Conservation (phyloP, 2,113 vertebrate genomes). For the Eretmochelys imbricata region DNA sequence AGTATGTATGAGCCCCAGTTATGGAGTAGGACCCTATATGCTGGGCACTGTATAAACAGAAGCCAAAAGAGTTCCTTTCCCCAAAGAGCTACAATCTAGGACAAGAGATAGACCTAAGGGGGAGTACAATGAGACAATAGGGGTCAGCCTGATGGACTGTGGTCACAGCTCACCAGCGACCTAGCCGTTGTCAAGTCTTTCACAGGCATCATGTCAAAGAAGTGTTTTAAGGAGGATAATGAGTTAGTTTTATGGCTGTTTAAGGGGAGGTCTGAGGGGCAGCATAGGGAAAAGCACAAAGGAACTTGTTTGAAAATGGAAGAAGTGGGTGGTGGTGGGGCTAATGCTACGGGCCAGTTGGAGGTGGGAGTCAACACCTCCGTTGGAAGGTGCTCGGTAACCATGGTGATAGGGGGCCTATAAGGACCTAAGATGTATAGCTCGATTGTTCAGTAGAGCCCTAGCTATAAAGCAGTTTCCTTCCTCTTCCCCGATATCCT, state of each 20-base stretch:
- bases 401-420: accelerated
- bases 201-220: neutral
- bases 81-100: neutral
- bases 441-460: constrained; percentile 27
- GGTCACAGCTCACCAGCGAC: neutral
- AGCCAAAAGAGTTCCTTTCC: neutral
- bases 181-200: neutral
- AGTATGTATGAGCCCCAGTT: too few relatives aligned
- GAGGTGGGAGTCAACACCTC: neutral
- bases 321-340: neutral
- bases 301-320: neutral
- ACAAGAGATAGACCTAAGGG: neutral
- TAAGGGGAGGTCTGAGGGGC: neutral
- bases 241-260: neutral
- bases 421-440: neutral
- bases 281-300: neutral
- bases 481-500: constrained; percentile 4
- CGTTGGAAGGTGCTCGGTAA: neutral
- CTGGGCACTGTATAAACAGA: neutral
- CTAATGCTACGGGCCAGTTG: neutral
- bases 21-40: too few relatives aligned
- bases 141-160: neutral
- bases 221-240: neutral
- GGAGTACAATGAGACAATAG: neutral
- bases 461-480: constrained; percentile 24